Base-by-base conservation (phyloP, 2,888 invertebrate genomes). In the Pheosia tremula region DNA sequence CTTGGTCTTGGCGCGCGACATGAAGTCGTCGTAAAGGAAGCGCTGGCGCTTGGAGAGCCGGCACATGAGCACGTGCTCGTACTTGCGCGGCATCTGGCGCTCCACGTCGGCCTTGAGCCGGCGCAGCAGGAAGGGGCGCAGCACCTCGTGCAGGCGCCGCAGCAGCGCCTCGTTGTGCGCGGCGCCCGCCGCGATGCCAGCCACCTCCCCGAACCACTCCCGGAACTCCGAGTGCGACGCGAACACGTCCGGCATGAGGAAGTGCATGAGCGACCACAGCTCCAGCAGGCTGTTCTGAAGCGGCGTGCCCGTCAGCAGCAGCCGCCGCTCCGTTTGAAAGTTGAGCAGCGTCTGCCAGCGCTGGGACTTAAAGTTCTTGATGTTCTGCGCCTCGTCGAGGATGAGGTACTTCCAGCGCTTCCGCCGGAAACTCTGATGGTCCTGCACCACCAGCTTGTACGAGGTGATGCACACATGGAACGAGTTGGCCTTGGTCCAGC, bases 401-500 rank as follows among this genome's bases (percentile, higher is more conserved):
- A 99, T 98, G 57, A 99, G 95, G 89, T 99, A 99, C 87, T 98
- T 98, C 99, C 99, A 99, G 74, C 98, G 97, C 93, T 99, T 99
- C 73, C 99, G 94, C 61, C 99, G 95, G 91, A 99, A 99, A 85
- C 98, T 97, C 88, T 98, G 98, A 91, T 99, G 99, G 94, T 99
- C 99, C 90, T 99, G 99, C 80, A 99, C 98, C 60, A 99, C 99
- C 72, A 99, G 94, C 90, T 99, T 99, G 89, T 99, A 99, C 0
- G 98, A 99, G 1, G 99, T 99, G 78, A 99, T 99, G 89, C 99
- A 99, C 74, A 99, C 97, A 87, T 98, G 99, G 94, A 99, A 99
- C 67, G 99, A 98, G 94, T 99, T 99, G 4, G 98, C 97, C 91
- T 99, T 99, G 11, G 99, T 99, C 99, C 99, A 99, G 53, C 99